Evolutionary conservation across 2,888 invertebrate genomes (phyloP), one percentile per base, ranked within the genome.

Genomic region (Lochmaea crataegi): DNA sequence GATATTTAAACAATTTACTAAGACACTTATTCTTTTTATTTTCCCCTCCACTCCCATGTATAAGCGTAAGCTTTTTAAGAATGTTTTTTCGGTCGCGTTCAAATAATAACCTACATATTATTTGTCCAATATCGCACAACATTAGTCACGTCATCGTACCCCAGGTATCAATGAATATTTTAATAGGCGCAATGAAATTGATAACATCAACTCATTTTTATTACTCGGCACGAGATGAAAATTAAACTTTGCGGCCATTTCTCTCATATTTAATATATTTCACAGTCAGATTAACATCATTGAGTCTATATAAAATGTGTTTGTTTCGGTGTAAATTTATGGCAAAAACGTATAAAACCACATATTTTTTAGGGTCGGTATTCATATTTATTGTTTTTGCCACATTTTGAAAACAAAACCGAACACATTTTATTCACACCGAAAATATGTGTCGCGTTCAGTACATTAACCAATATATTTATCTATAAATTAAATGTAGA

Each of bases 371-470:
- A 70, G 63, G 64, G 64, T 57, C 45, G 64, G 56, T 70, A 65
- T 70, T 70, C 22, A 65, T 70, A 70, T 70, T 70, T 70, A 70
- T 70, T 70, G 70, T 56, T 70, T 70, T 70, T 70, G 45, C 42
- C 53, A 70, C 57, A 70, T 70, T 64, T 70, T 56, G 42, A 38
- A 68, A 68, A 68, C 58, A 67, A 48, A 32, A 61, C 22, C 60
- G 64, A 70, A 57, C 56, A 65, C 57, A 65, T 64, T 70, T 70
- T 70, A 65, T 70, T 64, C 45, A 64, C 14, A 65, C 57, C 9
- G 64, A 61, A 68, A 65, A 70, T 65, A 60, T 45, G 57, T 65
- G 42, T 65, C 41, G n/a, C n/a, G 61, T 41, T 9, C 16, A 18
- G 18, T 42, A n/a, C 61, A 42, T 63, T 63, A 18, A 53, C 1